These are phyloP conservation scores for Phaethon lepturus DNA, from an alignment of 2,113 vertebrate genomes.

Conservation along the genomic window DNA sequence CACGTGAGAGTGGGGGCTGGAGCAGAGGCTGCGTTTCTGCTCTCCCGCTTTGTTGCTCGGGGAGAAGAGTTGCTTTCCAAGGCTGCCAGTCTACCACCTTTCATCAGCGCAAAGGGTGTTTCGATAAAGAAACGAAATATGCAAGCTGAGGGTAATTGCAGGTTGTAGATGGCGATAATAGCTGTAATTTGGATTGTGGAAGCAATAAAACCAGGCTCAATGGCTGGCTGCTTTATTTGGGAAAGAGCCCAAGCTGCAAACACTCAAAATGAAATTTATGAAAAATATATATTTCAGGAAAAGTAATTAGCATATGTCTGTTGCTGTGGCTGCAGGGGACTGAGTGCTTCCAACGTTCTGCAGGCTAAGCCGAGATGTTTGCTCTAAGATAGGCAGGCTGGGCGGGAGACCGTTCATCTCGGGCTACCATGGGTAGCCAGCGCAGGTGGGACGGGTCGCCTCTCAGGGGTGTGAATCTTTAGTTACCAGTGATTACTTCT, in stretches of 20 bases:
- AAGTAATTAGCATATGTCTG: conserved; percentile 7
- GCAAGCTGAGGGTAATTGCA: conserved; percentile 51
- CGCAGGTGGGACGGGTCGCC: neutral
- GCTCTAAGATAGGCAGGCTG: neutral
- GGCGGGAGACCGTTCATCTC: neutral
- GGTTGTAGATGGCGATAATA: conserved; percentile 54
- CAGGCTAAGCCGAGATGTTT: neutral
- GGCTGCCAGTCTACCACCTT: conserved; percentile 23
- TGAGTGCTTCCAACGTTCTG: neutral
- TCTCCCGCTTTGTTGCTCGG: neutral
- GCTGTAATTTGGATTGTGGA: conserved; percentile 58
- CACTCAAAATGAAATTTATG: conserved; percentile 45
- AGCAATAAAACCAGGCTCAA: conserved; percentile 55
- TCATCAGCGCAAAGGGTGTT: neutral
- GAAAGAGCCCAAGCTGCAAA: conserved; percentile 35
- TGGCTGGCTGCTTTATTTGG: conserved; percentile 46
- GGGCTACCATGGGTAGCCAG: neutral
- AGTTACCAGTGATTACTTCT: rapidly evolving
- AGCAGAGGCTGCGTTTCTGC: neutral
- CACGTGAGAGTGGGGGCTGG: neutral
- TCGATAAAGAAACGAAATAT: conserved; percentile 29
- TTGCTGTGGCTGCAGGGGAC: neutral
- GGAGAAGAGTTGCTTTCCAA: neutral
- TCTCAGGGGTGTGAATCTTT: neutral
- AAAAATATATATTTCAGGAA: conserved; percentile 43